These are phyloP conservation scores for Carposina sasakii DNA, from an alignment of 1,140 invertebrate genomes.

Conservation along the genomic window DNA sequence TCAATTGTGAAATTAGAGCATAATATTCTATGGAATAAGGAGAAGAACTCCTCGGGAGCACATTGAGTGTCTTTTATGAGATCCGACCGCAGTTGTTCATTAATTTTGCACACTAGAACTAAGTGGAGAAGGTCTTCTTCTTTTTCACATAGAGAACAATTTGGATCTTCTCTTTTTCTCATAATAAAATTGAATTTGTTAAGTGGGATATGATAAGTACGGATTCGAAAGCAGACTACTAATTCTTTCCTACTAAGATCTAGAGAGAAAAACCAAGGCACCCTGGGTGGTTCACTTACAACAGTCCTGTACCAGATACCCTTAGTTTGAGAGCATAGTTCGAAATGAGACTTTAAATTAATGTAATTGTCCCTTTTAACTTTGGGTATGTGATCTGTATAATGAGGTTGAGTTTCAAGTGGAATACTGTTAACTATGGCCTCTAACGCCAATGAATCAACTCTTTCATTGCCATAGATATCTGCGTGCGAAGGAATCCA, in stretches of 20 bases:
- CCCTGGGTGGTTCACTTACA: background rate
- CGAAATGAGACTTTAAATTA: constrained; percentile 13
- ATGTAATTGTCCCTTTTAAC: background rate
- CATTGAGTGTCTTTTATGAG: too few species aligned
- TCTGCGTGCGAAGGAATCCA: constrained; percentile 2
- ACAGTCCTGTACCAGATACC: constrained; percentile 23
- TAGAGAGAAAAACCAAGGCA: constrained; percentile 15
- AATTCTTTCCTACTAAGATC: constrained; percentile 1
- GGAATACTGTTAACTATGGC: background rate
- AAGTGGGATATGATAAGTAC: background rate
- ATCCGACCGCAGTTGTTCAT: too few species aligned
- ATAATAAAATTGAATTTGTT: too few species aligned
- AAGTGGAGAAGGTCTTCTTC: too few species aligned
- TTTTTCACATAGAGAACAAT: too few species aligned
- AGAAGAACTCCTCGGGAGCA: too few species aligned
- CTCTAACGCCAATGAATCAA: background rate
- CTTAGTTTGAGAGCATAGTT: constrained; percentile 15
- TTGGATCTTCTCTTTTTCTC: too few species aligned
- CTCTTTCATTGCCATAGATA: constrained; percentile 1
- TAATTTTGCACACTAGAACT: too few species aligned
- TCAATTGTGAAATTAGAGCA: too few species aligned
- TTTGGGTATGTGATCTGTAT: background rate
- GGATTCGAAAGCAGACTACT: too few species aligned
- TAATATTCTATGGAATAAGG: too few species aligned
- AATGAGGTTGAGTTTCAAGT: background rate